These are phyloP conservation scores for Columba livia DNA, from an alignment of 2,113 vertebrate genomes.

Conservation along the genomic window DNA sequence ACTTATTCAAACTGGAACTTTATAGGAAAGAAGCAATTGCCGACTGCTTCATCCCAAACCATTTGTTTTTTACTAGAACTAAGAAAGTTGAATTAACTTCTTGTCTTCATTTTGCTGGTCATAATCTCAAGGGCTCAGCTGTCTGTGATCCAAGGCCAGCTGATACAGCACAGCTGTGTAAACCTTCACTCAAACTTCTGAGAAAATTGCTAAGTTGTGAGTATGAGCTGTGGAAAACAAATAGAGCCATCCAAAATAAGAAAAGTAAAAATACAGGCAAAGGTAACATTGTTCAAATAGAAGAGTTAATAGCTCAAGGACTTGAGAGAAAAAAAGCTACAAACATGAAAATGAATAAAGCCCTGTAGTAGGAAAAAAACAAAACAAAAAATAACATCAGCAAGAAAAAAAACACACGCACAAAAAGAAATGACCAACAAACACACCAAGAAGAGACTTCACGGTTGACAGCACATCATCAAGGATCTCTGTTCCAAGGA, in stretches of 20 bases:
- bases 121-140: neutral
- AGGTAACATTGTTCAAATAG: neutral
- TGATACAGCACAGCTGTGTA: neutral
- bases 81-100: neutral
- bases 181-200: neutral
- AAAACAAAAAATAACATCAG: too few species aligned
- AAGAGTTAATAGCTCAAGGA: neutral
- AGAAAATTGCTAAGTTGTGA: neutral
- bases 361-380: neutral
- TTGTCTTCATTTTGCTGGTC: neutral
- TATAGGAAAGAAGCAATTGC: neutral
- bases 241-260: neutral
- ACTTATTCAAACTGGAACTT: neutral
- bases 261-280: neutral
- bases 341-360: neutral
- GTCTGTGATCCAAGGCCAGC: neutral
- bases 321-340: neutral
- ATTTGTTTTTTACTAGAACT: neutral
- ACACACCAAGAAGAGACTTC: neutral
- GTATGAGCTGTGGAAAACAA: slow-evolving; percentile 3
- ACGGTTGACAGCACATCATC: neutral
- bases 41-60: neutral
- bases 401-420: too few species aligned
- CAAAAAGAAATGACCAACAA: neutral
- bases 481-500: neutral